Percentiles rank a stretch among this genome's conserved stretches.
phyloP scores from a whole-genome alignment of 2,888 invertebrate genomes.

The Troglohyphantes excavatus region DNA sequence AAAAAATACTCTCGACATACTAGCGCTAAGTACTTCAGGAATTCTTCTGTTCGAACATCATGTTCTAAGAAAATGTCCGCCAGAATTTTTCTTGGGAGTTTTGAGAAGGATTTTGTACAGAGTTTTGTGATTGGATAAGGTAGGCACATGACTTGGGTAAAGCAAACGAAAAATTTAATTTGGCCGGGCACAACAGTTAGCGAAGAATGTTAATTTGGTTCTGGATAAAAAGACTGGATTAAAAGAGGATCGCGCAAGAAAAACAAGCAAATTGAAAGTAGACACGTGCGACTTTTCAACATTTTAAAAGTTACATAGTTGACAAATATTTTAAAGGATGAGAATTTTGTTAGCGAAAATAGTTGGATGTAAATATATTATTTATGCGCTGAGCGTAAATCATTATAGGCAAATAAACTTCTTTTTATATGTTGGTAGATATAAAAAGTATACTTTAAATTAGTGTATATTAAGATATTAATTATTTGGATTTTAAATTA shows the following conservation, averaged over 20 bases:
- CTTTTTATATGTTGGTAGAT: too few species aligned
- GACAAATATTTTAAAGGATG: too few species aligned
- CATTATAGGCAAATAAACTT: too few species aligned
- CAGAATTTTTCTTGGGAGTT: conserved; percentile 37
- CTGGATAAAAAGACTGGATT: conserved; percentile 14
- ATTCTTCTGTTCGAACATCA: conserved; percentile 17
- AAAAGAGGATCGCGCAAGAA: not conserved
- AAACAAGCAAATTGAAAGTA: not conserved
- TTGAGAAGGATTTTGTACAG: conserved; percentile 32
- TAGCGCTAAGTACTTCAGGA: conserved; percentile 8
- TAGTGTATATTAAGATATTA: too few species aligned
- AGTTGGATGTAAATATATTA: too few species aligned
- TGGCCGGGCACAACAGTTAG: conserved; percentile 26
- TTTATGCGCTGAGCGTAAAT: too few species aligned
- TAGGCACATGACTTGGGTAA: conserved; percentile 1
- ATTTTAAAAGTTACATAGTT: not conserved
- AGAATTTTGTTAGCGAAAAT: too few species aligned
- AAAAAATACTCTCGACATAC: conserved; percentile 27
- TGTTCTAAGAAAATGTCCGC: conserved; percentile 11
- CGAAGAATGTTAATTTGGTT: conserved; percentile 66
- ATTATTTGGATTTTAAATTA: too few species aligned
- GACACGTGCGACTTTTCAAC: not conserved
- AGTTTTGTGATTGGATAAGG: conserved; percentile 6
- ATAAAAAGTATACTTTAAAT: too few species aligned
- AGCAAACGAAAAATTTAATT: conserved; percentile 58